A percentile compares a stretch with the other conserved stretches of the same genome.
Evolutionary conservation across 2,797 vertebrate species (phyloP).

Genomic region (Stomatorhinus walkeri): DNA sequence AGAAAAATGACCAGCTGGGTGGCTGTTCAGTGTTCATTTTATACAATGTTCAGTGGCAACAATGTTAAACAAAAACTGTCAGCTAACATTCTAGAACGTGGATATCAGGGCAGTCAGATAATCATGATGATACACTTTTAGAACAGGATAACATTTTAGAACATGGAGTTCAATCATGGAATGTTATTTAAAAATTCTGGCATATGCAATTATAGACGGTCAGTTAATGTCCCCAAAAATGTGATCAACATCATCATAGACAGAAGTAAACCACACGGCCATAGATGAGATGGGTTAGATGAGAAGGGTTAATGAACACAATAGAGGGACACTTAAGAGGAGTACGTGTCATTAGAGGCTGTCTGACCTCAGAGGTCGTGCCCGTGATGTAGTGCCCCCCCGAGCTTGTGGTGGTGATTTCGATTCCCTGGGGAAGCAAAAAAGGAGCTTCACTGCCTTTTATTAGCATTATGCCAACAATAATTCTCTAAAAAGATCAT

Average conservation of each 20-base stretch:
- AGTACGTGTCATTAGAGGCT: not conserved
- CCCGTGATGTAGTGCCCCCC: conserved; percentile 78
- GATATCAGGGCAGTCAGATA: not conserved
- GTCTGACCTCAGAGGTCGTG: conserved; percentile 60
- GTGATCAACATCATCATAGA: not conserved
- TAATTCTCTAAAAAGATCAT: not conserved
- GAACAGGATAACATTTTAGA: not conserved
- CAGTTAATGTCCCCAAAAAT: not conserved
- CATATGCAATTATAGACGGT: not conserved
- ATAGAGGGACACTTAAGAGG: not conserved
- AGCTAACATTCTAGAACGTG: not conserved
- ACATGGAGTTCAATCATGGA: not conserved
- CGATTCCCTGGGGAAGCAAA: conserved; percentile 62
- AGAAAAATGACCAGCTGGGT: not conserved
- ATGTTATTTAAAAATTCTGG: not conserved
- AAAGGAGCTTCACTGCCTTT: conserved; percentile 16
- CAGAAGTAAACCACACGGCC: not conserved
- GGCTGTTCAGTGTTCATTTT: not conserved
- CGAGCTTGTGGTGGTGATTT: conserved; percentile 75
- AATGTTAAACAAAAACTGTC: not conserved
- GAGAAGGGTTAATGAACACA: not conserved
- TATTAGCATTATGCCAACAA: not conserved
- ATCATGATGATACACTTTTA: not conserved
- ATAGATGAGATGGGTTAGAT: not conserved
- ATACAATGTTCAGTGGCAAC: not conserved